phyloP scores from a whole-genome alignment of 2,113 vertebrate species.

The Corapipo altera region DNA sequence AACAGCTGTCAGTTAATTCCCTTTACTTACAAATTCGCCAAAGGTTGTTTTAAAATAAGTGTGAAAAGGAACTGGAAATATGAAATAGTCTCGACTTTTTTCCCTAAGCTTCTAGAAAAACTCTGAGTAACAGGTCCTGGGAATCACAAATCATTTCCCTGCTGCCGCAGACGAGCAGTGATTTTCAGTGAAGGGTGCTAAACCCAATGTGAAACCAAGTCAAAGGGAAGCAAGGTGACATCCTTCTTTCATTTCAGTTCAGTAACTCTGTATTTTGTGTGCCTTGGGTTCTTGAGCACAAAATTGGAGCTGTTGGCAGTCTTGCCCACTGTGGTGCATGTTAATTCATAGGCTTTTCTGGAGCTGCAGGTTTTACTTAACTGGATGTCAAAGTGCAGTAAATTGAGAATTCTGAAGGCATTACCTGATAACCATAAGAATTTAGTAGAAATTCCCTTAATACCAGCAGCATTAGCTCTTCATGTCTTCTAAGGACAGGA shows the following conservation, averaged over 20 bases:
- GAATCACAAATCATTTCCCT: neutral
- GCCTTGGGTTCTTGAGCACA: neutral
- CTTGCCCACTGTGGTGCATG: neutral
- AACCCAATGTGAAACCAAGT: neutral
- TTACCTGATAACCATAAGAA: neutral
- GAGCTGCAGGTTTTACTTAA: neutral
- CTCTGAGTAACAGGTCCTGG: neutral
- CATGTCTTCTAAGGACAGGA: neutral
- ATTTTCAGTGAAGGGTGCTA: neutral
- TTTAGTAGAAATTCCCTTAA: neutral
- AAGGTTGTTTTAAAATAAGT: neutral
- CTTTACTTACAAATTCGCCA: neutral
- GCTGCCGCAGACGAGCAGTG: neutral
- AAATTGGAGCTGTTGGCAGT: neutral
- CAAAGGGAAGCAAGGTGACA: neutral
- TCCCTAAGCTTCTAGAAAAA: neutral
- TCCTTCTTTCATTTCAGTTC: neutral
- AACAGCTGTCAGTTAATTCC: neutral
- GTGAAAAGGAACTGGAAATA: neutral
- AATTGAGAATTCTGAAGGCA: neutral
- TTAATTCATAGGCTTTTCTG: neutral
- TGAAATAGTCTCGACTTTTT: neutral
- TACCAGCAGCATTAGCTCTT: neutral
- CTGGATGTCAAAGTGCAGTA: neutral
- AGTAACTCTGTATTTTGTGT: neutral